These are phyloP conservation scores for Elachura formosa DNA, from an alignment of 2,113 vertebrate species.

Conservation along the genomic window DNA sequence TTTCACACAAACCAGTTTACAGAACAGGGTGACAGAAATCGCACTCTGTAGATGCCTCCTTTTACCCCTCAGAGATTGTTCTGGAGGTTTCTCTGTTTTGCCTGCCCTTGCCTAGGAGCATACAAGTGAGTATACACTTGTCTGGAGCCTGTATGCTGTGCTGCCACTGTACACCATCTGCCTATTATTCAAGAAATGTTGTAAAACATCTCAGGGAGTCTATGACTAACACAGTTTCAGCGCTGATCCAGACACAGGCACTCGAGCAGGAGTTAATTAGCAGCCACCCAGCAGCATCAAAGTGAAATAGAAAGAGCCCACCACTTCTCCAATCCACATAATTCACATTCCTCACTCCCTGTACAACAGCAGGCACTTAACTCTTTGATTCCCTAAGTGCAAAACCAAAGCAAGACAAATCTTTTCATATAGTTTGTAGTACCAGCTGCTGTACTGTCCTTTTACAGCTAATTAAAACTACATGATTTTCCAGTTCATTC, in stretches of 20 bases:
- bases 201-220: slow-evolving; percentile 30
- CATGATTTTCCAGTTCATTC: slow-evolving; percentile 29
- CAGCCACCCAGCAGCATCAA: not conserved
- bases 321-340: not conserved
- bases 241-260: slow-evolving; percentile 27
- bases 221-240: slow-evolving; percentile 27
- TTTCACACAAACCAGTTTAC: not conserved
- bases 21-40: not conserved
- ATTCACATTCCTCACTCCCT: not conserved
- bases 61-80: not conserved
- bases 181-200: slow-evolving; percentile 19
- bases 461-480: slow-evolving; percentile 17
- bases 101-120: not conserved
- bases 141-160: not conserved
- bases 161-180: not conserved
- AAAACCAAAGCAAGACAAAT: not conserved
- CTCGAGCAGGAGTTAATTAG: slow-evolving; percentile 42
- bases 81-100: not conserved
- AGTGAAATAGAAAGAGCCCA: slow-evolving; percentile 8
- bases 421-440: not conserved
- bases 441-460: not conserved
- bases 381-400: not conserved
- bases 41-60: not conserved
- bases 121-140: not conserved
- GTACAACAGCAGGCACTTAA: not conserved